phyloP scores from a whole-genome alignment of 1,140 invertebrate genomes.

The Lordiphosa clarofinis region DNA sequence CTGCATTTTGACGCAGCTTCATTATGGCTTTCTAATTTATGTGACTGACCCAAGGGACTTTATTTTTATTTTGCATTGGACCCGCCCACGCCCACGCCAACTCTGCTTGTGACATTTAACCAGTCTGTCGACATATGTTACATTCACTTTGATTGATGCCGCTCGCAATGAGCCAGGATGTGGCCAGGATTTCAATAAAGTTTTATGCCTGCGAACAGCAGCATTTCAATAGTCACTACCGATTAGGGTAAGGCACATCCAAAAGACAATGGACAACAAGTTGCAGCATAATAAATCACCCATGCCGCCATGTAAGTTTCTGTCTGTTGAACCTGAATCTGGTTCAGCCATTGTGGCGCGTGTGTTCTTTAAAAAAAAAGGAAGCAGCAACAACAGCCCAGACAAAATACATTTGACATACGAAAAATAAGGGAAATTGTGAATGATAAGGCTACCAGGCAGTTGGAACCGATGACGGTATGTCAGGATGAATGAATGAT shows the following conservation, averaged over 20 bases:
- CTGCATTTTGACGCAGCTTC: conserved; percentile 20
- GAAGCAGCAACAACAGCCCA: conserved; percentile 10
- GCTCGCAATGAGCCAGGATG: conserved; percentile 33
- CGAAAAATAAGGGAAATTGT: not conserved
- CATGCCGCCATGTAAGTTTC: conserved; percentile 37
- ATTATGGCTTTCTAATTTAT: conserved; percentile 36
- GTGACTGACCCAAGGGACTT: conserved; percentile 28
- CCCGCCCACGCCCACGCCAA: conserved; percentile 7
- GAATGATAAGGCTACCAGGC: conserved; percentile 7
- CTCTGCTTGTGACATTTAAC: conserved; percentile 46
- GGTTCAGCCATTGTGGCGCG: conserved; percentile 13
- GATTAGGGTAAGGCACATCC: conserved; percentile 1
- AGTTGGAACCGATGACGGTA: conserved; percentile 10
- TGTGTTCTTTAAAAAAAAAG: not conserved
- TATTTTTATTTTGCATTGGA: conserved; percentile 27
- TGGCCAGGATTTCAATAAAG: conserved; percentile 59
- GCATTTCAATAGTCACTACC: conserved; percentile 33
- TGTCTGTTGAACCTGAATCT: conserved; percentile 25
- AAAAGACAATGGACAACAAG: conserved; percentile 30
- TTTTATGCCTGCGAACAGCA: conserved; percentile 40
- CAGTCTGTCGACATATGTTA: conserved; percentile 43
- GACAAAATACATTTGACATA: conserved; percentile 30
- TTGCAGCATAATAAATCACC: conserved; percentile 68
- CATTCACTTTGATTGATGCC: conserved; percentile 28
- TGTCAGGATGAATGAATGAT: conserved; percentile 35